Conservation (phyloP, 92 coral and sea anemone species). For the Phenganax marumi region DNA sequence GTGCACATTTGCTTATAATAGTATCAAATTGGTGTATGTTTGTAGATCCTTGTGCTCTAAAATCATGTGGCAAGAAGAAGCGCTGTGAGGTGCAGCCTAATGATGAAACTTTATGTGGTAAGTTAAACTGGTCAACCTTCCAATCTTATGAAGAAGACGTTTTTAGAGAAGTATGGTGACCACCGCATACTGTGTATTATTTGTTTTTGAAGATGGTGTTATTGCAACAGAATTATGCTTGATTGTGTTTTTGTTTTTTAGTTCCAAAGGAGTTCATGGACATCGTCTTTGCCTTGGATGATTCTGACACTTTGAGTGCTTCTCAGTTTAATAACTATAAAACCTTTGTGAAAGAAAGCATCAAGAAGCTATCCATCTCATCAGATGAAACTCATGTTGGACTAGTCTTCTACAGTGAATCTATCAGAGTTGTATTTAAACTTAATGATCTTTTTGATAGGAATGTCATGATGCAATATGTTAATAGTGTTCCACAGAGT, state of each 20-base stretch:
- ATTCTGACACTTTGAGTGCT: slow-evolving; percentile 65
- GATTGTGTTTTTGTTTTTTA: neutral
- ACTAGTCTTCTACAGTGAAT: slow-evolving; percentile 65
- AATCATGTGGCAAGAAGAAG: slow-evolving; percentile 12
- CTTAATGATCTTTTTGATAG: slow-evolving; percentile 17
- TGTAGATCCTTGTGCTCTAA: slow-evolving; percentile 20
- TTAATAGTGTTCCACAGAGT: slow-evolving; percentile 7
- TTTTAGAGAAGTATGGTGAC: neutral
- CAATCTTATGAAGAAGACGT: neutral
- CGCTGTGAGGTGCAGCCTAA: slow-evolving; percentile 29
- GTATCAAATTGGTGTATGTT: neutral
- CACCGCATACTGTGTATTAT: neutral
- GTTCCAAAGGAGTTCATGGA: slow-evolving; percentile 51
- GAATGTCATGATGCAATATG: neutral
- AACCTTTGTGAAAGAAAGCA: slow-evolving; percentile 65
- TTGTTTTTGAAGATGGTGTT: neutral
- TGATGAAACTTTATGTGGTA: slow-evolving; percentile 23
- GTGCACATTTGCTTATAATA: no score
- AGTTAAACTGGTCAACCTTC: neutral
- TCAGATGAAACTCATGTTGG: slow-evolving; percentile 75
- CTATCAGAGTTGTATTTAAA: slow-evolving; percentile 53
- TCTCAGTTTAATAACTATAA: slow-evolving; percentile 64
- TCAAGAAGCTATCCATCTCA: slow-evolving; percentile 60
- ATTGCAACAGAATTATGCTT: neutral
- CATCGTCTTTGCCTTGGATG: slow-evolving; percentile 75